Conservation (phyloP, 2,888 invertebrate species). For the Catocala sponsa region DNA sequence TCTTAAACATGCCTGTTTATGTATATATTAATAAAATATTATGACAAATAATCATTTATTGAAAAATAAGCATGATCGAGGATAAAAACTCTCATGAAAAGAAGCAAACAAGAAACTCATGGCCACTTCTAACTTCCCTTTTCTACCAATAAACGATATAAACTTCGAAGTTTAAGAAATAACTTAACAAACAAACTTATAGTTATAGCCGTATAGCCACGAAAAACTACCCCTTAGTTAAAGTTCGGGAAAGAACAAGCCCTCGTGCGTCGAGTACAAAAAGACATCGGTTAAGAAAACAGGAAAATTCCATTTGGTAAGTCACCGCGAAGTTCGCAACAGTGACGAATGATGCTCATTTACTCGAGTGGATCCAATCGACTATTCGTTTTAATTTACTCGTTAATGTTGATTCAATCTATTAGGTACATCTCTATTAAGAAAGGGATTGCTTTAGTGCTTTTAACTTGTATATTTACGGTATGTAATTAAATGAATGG, state of each 20-base stretch:
- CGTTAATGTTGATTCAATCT: constrained; percentile 14
- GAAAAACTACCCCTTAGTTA: not conserved
- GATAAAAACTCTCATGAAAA: too few species aligned
- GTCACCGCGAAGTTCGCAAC: constrained; percentile 22
- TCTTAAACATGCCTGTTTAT: too few species aligned
- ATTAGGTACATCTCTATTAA: constrained; percentile 5
- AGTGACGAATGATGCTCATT: constrained; percentile 42
- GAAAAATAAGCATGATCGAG: too few species aligned
- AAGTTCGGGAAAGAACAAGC: not conserved
- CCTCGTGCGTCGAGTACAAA: constrained; percentile 5
- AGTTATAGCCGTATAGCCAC: not conserved
- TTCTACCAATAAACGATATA: too few species aligned
- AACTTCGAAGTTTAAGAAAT: constrained; percentile 15
- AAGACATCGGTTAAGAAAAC: constrained; percentile 40
- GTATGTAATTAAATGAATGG: too few species aligned
- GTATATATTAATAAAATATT: too few species aligned
- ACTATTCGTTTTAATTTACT: constrained; percentile 45
- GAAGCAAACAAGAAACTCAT: too few species aligned
- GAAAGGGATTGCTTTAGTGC: not conserved
- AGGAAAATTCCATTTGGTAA: constrained; percentile 42
- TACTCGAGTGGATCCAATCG: constrained; percentile 27
- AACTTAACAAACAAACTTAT: not conserved
- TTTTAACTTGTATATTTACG: too few species aligned
- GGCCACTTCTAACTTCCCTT: too few species aligned
- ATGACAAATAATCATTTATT: too few species aligned